Evolutionary conservation across 2,113 vertebrate species (phyloP).

Genomic region (Acanthisitta chloris): DNA sequence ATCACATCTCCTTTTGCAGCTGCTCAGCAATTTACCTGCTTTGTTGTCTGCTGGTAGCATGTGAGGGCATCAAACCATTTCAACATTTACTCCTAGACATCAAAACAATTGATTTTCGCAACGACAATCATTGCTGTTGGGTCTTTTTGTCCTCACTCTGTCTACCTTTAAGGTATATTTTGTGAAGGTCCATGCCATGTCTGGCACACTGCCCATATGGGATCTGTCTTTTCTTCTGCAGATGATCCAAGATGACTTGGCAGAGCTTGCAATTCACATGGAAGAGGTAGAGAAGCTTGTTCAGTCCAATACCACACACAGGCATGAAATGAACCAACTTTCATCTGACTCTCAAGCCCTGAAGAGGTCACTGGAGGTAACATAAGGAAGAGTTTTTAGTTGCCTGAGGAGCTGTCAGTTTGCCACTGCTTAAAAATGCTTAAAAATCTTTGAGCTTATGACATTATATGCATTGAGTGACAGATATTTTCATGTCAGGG

Average conservation of each 20-base stretch:
- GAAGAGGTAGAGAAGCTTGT: constrained; percentile 76
- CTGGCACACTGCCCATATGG: neutral
- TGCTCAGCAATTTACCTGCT: neutral
- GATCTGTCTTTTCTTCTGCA: constrained; percentile 50
- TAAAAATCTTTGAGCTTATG: neutral
- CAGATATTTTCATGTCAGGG: neutral
- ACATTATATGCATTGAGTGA: neutral
- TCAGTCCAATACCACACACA: constrained; percentile 75
- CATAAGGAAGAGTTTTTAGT: neutral
- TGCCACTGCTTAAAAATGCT: neutral
- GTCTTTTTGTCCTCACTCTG: neutral
- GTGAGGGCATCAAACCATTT: neutral
- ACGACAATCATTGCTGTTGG: neutral
- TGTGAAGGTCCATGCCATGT: neutral
- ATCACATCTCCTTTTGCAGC: neutral
- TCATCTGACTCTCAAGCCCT: constrained; percentile 73
- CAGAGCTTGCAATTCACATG: constrained; percentile 78
- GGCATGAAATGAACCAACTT: constrained; percentile 77
- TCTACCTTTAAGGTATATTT: neutral
- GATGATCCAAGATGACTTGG: constrained; percentile 85
- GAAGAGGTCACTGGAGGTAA: constrained; percentile 80
- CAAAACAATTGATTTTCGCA: neutral
- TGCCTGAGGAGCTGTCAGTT: neutral
- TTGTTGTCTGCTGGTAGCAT: neutral
- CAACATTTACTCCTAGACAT: neutral